Evolutionary conservation across 2,113 vertebrate genomes (phyloP), one percentile per base, ranked within the genome.

Genomic region (Egretta garzetta): DNA sequence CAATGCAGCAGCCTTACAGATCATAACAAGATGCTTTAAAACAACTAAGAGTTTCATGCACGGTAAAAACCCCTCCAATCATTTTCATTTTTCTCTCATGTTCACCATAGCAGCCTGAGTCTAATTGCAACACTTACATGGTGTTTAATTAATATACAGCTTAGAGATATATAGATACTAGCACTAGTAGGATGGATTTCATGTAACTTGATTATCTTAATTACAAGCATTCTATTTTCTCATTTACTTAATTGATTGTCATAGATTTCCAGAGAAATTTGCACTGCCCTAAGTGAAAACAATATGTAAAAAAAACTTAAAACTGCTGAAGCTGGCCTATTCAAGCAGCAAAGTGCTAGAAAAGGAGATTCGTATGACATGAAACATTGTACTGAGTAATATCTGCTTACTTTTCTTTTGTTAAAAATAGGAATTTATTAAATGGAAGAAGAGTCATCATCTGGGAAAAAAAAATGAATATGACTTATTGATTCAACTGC

Each of bases 211-310:
- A 98, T 98, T 98, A 98, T 97, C 97, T 97, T 97, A 98, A 98
- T 98, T 98, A 97, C 90, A 98, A 97, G 95, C 94, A 93, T 97
- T 97, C 93, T 98, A 95, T 98, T 98, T 98, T 94, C 97, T 97
- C 96, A 98, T 98, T 98, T 98, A 94, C 94, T 97, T 98, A 98
- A 98, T 98, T 98, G 98, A 97, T 98, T 98, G 94, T 96, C 95
- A 97, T 86, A 98, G 97, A 96, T 98, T 97, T 97, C 76, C 41
- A 87, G 94, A 97, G 67, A 96, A 97, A 96, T 96, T 84, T 95
- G 86, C 37, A 66, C 77, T 88, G 71, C 93, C 93, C 55, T 92
- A 88, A 96, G 84, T 98, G 93, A 97, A 97, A 77, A 93, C 28
- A 96, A 41, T 80, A 93, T 6, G 59, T 90, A 77, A 55, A 92